These are phyloP conservation scores for Hippocampus mohnikei DNA, from an alignment of 2,113 vertebrate genomes.

Conservation along the genomic window DNA sequence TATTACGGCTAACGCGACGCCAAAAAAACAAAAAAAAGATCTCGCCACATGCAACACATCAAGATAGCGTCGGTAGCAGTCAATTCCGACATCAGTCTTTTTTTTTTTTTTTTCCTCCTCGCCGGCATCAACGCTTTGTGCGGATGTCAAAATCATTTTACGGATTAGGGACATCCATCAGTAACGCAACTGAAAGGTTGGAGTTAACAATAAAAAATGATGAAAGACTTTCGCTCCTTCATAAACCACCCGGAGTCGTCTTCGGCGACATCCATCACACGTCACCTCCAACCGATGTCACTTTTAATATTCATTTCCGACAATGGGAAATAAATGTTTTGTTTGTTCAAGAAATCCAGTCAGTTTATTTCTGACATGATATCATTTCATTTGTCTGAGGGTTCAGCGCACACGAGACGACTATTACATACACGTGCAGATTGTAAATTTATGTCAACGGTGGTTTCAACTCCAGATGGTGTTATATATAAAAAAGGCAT, in stretches of 20 bases:
- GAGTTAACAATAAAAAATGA: slow-evolving; percentile 1
- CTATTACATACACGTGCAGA: neutral
- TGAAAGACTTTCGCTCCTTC: neutral
- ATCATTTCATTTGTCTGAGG: neutral
- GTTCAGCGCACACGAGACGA: neutral
- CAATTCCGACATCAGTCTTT: neutral
- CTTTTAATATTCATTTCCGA: neutral
- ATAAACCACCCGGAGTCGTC: neutral
- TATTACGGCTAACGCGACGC: neutral
- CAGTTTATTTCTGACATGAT: neutral
- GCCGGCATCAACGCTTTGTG: neutral
- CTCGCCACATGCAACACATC: neutral
- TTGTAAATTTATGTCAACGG: neutral
- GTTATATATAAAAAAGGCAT: too few relatives aligned
- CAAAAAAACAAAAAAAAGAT: neutral
- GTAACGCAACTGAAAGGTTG: neutral
- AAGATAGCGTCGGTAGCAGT: neutral
- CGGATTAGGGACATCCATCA: neutral
- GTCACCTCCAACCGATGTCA: neutral
- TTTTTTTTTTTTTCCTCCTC: neutral
- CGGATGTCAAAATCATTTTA: slow-evolving; percentile 1
- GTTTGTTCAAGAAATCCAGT: neutral
- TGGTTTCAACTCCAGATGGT: neutral
- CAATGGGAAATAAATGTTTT: neutral
- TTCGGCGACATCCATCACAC: neutral